Conservation (phyloP, 2,797 vertebrate genomes). For the Rachycentron canadum region DNA sequence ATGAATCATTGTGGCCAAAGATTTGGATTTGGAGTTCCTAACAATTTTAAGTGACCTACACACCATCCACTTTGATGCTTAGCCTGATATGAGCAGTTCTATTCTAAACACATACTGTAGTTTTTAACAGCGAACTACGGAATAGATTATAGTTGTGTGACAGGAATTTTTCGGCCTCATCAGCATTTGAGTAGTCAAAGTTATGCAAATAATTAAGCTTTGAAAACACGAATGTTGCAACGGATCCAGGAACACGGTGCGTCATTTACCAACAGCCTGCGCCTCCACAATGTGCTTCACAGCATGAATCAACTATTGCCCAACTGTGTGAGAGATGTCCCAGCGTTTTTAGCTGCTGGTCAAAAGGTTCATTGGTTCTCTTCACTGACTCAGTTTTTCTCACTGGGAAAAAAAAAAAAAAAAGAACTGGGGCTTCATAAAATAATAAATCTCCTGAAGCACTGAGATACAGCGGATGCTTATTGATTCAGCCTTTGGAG, state of each 20-base stretch:
- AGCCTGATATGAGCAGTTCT: not conserved
- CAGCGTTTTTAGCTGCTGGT: not conserved
- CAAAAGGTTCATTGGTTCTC: conserved; percentile 7
- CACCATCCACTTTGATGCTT: not conserved
- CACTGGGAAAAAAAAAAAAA: not conserved
- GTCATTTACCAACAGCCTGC: not conserved
- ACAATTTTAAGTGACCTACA: not conserved
- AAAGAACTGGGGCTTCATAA: not conserved
- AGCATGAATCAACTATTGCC: conserved; percentile 14
- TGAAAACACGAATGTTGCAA: conserved; percentile 30
- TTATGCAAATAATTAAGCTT: not conserved
- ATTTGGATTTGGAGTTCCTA: not conserved
- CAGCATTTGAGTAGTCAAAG: not conserved
- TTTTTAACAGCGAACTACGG: not conserved
- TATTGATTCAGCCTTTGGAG: not conserved
- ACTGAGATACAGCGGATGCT: conserved; percentile 3
- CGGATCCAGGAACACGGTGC: not conserved
- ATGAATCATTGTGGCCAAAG: not conserved
- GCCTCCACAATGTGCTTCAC: not conserved
- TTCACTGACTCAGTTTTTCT: not conserved
- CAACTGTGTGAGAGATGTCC: not conserved
- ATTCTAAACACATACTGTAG: not conserved
- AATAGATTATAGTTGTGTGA: not conserved
- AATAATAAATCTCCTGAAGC: not conserved
- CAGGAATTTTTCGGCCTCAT: conserved; percentile 18